Evolutionary conservation across 2,113 vertebrate genomes (phyloP), one percentile per base, ranked within the genome.

Genomic region (Calidris pygmaea): DNA sequence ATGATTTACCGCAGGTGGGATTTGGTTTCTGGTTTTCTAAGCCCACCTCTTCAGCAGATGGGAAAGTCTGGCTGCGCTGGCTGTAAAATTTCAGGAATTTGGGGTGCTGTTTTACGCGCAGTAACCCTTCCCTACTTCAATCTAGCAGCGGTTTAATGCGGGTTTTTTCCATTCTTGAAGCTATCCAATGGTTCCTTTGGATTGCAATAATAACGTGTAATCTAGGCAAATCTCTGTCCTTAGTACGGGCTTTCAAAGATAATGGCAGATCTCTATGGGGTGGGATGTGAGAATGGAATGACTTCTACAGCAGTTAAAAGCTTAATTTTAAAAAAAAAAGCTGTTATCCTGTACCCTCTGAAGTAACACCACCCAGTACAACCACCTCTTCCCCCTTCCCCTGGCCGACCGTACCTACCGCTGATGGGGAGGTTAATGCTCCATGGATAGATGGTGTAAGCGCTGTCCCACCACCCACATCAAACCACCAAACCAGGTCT

Each of bases 401-500:
- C 22, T 15, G 9, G 18, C 32, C n/a, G 4, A 13, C 43, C 4
- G 12, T 29, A 14, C 43, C 50, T 10, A 26, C 52, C 43, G 47
- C 58, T 2, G 0, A 48, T 2, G 0, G 45, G 26, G 45, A 29
- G 10, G 35, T 12, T 43, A 5, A 13, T 4, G 29, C 29, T 63
- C 48, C 35, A 8, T 1, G 4, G 32, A 17, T 0, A 41, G 9
- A 39, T 2, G 1, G 12, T 5, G 6, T 6, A 30, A 26, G 19
- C 5, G 2, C 32, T 50, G 60, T 32, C 26, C 41, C 27, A 48
- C 14, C 35, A 50, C n/a, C 19, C 29, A 11, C 32, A 12, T 23
- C 41, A 27, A n/a, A 62, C 5, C 41, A 16, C 27, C 47, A 27
- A n/a, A 62, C 5, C 34, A 16, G 35, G 35, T 20, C 22, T 26